Evolutionary conservation across 37 sponge, comb jelly and placozoan species (phyloP).

Genomic region (Mnemiopsis leidyi): DNA sequence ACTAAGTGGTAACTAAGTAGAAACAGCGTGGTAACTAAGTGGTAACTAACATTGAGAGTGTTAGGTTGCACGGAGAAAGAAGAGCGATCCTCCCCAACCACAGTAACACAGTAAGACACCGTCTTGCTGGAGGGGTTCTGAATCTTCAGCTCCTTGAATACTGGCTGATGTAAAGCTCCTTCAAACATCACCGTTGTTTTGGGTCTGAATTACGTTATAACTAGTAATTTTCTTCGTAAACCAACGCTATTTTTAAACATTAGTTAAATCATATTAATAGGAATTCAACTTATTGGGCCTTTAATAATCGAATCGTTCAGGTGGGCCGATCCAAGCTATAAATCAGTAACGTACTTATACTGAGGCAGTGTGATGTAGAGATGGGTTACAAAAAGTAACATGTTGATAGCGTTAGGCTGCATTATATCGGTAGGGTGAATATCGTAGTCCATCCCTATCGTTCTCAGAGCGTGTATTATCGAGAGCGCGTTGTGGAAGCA

Average conservation of each 20-base stretch:
- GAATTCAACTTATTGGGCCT: too few species aligned
- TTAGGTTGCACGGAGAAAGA: constrained; percentile 66
- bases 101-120: constrained; percentile 67
- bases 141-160: constrained; percentile 68
- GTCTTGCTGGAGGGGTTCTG: constrained; percentile 72
- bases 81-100: constrained; percentile 67
- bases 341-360: constrained; percentile 64
- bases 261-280: too few species aligned
- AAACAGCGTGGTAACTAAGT: too few species aligned
- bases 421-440: constrained; percentile 78
- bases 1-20: too few species aligned
- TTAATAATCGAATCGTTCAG: too few species aligned
- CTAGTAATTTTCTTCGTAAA: too few species aligned
- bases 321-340: too few species aligned
- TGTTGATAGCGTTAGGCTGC: constrained; percentile 77
- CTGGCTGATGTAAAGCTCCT: constrained; percentile 60
- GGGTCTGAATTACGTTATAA: constrained; percentile 44
- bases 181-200: constrained; percentile 48
- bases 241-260: too few species aligned
- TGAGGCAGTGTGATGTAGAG: constrained; percentile 73
- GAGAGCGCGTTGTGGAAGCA: constrained; percentile 82
- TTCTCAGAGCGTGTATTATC: constrained; percentile 70
- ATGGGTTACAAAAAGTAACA: constrained; percentile 73
- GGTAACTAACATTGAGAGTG: constrained; percentile 7
- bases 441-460: constrained; percentile 80